Evolutionary conservation across 2,113 vertebrate genomes (phyloP).

Genomic region (Peromyscus maniculatus): DNA sequence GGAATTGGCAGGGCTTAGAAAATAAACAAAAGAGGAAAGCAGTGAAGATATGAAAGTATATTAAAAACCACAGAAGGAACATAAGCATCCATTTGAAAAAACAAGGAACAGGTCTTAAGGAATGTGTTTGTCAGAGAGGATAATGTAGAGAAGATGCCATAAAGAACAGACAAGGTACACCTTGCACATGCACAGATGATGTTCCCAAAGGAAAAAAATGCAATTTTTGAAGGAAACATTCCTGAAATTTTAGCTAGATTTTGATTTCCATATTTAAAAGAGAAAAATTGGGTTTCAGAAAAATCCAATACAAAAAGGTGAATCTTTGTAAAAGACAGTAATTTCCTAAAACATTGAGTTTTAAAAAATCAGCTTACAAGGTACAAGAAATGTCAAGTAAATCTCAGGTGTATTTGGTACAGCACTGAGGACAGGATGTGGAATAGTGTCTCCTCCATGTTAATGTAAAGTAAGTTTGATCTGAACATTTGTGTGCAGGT

Average conservation of each 20-base stretch:
- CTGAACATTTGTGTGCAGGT: not conserved
- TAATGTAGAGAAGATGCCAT: not conserved
- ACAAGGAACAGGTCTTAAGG: not conserved
- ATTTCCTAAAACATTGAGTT: slow-evolving; percentile 21
- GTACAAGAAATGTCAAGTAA: not conserved
- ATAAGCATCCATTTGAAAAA: slow-evolving; percentile 31
- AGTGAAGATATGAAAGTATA: not conserved
- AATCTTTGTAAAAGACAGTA: not conserved
- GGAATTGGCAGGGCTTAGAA: not conserved
- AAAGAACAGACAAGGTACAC: not conserved
- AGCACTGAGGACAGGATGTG: not conserved
- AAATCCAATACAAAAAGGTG: slow-evolving; percentile 2
- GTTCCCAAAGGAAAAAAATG: not conserved
- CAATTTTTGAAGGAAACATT: not conserved
- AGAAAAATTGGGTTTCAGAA: not conserved
- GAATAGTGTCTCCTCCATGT: not conserved
- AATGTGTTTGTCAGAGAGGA: not conserved
- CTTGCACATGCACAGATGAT: not conserved
- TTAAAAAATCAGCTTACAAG: not conserved
- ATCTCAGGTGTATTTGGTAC: not conserved
- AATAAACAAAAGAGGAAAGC: not conserved
- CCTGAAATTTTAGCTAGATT: not conserved
- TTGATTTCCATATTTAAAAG: slow-evolving; percentile 25
- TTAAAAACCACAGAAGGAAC: not conserved
- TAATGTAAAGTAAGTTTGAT: slow-evolving; percentile 23